Evolutionary conservation across 2,113 vertebrate species (phyloP).

Genomic region (Cheilinus undulatus): DNA sequence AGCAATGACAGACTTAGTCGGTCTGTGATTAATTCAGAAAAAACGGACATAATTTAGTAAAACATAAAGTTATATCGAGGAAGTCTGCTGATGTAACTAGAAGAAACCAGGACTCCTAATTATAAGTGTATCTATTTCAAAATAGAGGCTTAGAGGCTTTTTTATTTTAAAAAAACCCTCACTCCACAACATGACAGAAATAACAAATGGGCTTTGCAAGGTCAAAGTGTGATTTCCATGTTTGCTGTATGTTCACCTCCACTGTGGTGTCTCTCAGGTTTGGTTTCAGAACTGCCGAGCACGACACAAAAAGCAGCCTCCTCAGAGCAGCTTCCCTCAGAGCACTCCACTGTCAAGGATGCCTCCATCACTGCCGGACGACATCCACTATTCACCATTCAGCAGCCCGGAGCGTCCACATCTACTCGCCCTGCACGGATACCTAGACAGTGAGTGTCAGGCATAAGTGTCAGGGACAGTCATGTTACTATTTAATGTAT

Average conservation of each 20-base stretch:
- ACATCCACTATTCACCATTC: conserved; percentile 91
- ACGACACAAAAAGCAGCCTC: conserved; percentile 97
- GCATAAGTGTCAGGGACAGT: no score
- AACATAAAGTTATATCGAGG: no score
- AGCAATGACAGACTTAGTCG: no score
- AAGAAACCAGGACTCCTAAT: no score
- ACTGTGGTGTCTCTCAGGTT: conserved; percentile 81
- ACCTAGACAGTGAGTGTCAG: conserved; percentile 89
- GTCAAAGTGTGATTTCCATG: background rate
- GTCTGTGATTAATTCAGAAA: no score
- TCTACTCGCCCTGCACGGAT: conserved; percentile 92
- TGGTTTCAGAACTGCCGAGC: conserved; percentile 99
- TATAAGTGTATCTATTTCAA: no score
- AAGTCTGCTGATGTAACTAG: no score
- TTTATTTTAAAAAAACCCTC: no score
- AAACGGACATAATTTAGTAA: no score
- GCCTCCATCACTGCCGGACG: conserved; percentile 89
- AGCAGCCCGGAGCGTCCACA: conserved; percentile 91
- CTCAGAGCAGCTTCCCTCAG: conserved; percentile 87
- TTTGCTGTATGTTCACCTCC: conserved; percentile 6
- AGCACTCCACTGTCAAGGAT: conserved; percentile 87
- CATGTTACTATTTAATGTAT: no score
- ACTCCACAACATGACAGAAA: background rate
- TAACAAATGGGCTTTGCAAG: background rate
- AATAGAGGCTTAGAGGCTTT: no score